Conservation (phyloP, 2,888 invertebrate species). For the Acanthosepion pharaonis region DNA sequence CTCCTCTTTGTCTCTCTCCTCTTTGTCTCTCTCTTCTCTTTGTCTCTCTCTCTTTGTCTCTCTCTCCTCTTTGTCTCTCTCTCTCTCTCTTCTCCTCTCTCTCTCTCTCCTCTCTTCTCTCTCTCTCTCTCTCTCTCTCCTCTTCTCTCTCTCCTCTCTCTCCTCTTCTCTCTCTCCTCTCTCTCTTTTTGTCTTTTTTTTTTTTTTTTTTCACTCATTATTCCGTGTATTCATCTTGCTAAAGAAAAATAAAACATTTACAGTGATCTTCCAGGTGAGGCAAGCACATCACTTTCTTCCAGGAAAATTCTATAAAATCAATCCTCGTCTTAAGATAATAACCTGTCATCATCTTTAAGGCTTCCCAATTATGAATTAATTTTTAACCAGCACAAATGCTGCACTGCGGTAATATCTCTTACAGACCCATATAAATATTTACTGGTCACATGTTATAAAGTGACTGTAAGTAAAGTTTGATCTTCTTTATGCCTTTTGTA, state of each 20-base stretch:
- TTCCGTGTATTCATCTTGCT: not conserved
- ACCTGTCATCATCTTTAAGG: not conserved
- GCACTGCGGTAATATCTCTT: not conserved
- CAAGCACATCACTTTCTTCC: not conserved
- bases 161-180: too few species aligned
- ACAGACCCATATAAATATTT: not conserved
- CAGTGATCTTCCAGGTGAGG: not conserved
- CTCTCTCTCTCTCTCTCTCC: too few species aligned
- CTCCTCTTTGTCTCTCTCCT: too few species aligned
- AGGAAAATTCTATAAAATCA: not conserved
- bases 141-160: too few species aligned
- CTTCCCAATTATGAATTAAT: not conserved
- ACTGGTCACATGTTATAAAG: not conserved
- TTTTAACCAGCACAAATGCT: not conserved
- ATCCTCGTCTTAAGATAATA: not conserved
- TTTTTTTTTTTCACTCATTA: not conserved
- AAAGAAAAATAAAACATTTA: not conserved
- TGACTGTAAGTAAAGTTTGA: not conserved
- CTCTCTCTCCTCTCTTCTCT: too few species aligned
- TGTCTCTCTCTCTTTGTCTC: too few species aligned
- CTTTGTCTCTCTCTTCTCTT: too few species aligned
- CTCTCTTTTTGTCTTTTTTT: not conserved
- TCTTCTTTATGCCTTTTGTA: not conserved
- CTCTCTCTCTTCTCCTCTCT: too few species aligned
- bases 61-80: too few species aligned